These are phyloP conservation scores for Myrmophylax atrothorax DNA, from an alignment of 2,113 vertebrate genomes.

Conservation along the genomic window DNA sequence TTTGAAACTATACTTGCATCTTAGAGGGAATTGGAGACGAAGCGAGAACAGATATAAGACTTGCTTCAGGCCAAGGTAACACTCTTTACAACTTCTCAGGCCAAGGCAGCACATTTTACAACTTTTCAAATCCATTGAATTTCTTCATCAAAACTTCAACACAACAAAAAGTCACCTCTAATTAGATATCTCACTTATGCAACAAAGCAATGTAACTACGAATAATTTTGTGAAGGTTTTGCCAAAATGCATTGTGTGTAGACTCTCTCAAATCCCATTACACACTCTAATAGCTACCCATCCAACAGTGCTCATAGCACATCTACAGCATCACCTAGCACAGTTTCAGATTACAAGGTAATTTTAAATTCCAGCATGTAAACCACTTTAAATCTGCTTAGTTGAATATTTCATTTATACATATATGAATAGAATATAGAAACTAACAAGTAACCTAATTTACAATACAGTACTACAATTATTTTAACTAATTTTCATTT, in stretches of 20 bases:
- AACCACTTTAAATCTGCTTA: neutral
- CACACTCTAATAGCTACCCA: neutral
- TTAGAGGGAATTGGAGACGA: neutral
- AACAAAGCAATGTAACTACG: neutral
- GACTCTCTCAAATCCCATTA: neutral
- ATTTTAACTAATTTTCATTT: neutral
- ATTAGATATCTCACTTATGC: neutral
- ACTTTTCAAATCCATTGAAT: neutral
- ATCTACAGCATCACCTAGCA: neutral
- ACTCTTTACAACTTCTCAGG: neutral
- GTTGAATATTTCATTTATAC: neutral
- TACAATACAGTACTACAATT: neutral
- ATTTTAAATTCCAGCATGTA: neutral
- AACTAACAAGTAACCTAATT: neutral
- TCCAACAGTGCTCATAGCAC: neutral
- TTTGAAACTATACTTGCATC: neutral
- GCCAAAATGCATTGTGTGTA: neutral
- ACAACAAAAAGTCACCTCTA: neutral
- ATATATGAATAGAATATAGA: neutral
- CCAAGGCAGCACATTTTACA: neutral
- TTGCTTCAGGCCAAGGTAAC: neutral
- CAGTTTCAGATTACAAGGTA: neutral
- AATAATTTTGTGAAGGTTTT: neutral
- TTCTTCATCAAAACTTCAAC: neutral
- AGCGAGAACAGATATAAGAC: neutral